Evolutionary conservation across 2,797 vertebrate genomes (phyloP), one percentile per base, ranked within the genome.

Genomic region (Pelodytes ibericus): DNA sequence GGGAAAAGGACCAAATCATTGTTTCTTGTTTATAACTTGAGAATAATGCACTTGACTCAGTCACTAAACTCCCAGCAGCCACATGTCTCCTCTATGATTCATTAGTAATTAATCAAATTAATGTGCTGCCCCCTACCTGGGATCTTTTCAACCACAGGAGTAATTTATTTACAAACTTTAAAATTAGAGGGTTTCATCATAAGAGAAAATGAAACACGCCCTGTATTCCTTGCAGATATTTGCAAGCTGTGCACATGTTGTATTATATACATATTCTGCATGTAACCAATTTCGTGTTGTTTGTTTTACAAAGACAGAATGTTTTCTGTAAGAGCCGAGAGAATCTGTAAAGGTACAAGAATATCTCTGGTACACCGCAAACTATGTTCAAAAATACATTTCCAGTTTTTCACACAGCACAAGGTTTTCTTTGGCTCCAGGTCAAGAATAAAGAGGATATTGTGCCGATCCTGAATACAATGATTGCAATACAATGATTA

Each of bases 351-450:
- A 60, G 33, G 69, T 72, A 53, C 39, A 77, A 77, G 61, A 72
- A 77, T 77, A 77, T 72, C 69, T 51, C 24, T 68, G 76, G 70
- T 68, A 61, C 44, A 68, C 76, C 76, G 62, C 76, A 73, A 78
- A 78, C 29, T 61, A 9, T 4, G 53, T 26, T 63, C 70, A 27
- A 72, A 78, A 78, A 78, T 78, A 78, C 24, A 73, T 47, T 78
- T 78, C 70, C 70, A 72, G 70, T 61, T 27, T 53, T 78, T 78
- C 57, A 30, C 62, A 31, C 62, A 65, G 41, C 51, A 31, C 63
- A 29, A 68, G 16, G 65, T 78, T 78, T 56, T 61, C 63, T 68
- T 78, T 78, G 76, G 57, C 76, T 68, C n/a, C 0, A 25, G 27
- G 62, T 60, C 76, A 78, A 53, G 67, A 62, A 78, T 67, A 39